These are phyloP conservation scores for Hofmannophila pseudospretella DNA, from an alignment of 2,888 invertebrate species.

Conservation along the genomic window DNA sequence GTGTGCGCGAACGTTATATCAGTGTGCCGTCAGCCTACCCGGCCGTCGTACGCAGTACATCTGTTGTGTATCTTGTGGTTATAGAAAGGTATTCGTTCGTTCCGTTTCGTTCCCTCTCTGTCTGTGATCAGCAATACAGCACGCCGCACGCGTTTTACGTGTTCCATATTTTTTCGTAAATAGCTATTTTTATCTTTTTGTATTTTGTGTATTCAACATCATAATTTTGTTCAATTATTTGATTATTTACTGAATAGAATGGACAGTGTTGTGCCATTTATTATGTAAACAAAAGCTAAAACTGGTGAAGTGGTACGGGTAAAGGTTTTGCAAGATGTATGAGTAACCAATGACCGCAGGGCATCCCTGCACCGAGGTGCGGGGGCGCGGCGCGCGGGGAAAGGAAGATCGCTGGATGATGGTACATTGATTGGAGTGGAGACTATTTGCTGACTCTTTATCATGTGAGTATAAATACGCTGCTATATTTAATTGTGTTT, in stretches of 20 bases:
- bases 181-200: conserved; percentile 4
- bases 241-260: background rate
- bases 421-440: background rate
- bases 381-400: conserved; percentile 36
- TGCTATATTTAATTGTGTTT: background rate
- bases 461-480: conserved; percentile 39
- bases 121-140: conserved; percentile 33
- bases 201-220: conserved; percentile 6
- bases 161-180: conserved; percentile 21
- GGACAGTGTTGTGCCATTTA: conserved; percentile 33
- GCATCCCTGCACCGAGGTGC: conserved; percentile 53
- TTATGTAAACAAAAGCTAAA: conserved; percentile 43
- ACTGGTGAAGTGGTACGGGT: conserved; percentile 44
- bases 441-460: conserved; percentile 15
- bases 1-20: conserved; percentile 13
- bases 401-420: conserved; percentile 29
- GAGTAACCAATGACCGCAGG: conserved; percentile 66
- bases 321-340: conserved; percentile 59
- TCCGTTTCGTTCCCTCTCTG: conserved; percentile 53
- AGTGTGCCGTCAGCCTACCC: background rate
- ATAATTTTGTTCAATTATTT: background rate
- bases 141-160: conserved; percentile 39
- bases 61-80: conserved; percentile 10
- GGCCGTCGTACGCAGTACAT: conserved; percentile 4
- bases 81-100: conserved; percentile 30